Percentiles rank a stretch among this genome's conserved stretches.
These are phyloP conservation scores for Daubentonia madagascariensis DNA, from an alignment of 2,113 vertebrate species.

Conservation along the genomic window DNA sequence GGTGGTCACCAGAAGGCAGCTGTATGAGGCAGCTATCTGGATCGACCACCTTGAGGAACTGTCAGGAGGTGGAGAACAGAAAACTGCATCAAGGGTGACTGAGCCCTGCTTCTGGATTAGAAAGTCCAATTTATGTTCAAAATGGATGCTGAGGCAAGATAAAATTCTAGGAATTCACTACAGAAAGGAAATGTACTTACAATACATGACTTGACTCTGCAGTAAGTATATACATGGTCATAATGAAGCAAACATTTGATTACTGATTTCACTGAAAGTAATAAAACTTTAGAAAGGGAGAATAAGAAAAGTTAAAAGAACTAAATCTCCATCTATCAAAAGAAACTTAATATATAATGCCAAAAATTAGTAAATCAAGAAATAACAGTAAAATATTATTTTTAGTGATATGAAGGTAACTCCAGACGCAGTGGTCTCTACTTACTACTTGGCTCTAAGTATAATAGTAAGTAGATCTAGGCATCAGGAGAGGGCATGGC, in stretches of 20 bases:
- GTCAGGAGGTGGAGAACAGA: background rate
- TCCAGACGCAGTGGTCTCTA: background rate
- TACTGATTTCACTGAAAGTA: background rate
- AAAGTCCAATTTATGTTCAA: background rate
- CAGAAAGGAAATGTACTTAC: background rate
- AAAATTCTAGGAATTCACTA: background rate
- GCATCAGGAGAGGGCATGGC: background rate
- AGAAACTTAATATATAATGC: background rate
- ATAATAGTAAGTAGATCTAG: background rate
- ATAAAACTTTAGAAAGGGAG: background rate
- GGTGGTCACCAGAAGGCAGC: background rate
- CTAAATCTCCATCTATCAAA: background rate
- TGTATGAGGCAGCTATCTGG: background rate
- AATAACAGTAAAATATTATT: background rate
- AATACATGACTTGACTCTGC: background rate
- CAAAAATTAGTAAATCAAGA: background rate
- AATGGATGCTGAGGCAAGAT: background rate
- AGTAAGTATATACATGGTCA: background rate
- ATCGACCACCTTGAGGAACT: background rate
- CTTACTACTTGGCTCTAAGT: background rate
- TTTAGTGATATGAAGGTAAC: background rate
- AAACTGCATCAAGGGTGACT: background rate
- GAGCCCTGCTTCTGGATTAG: background rate
- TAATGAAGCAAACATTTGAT: background rate
- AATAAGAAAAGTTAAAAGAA: background rate